Base-by-base conservation (phyloP, 2,888 invertebrate species). In the Diadegma fenestrale region DNA sequence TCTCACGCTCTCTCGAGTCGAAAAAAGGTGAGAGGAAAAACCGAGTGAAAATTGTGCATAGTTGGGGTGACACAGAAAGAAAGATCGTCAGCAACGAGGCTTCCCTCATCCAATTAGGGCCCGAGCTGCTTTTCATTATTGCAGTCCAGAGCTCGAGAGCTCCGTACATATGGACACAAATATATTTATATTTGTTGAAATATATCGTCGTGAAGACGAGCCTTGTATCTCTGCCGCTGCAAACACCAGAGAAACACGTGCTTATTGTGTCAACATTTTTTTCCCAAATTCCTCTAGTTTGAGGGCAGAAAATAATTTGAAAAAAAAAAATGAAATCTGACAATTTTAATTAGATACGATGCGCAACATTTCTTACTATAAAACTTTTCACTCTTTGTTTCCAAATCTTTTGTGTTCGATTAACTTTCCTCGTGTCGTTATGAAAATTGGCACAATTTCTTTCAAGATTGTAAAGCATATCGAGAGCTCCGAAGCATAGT, bases 81-180 rank as follows among this genome's bases (percentile, higher is more conserved):
- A 89, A 90, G 89, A 90, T 90, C 88, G 88, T 85, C 87, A 83
- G 85, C 80, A 80, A 86, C 86, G 88, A 82, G 93, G 93, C 92
- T 93, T 93, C 93, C 87, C 86, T 89, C 88, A 93, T 93, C 92
- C 93, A 92, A 93, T 93, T 93, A 93, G 82, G 73, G 71, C 78
- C 80, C 87, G 86, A 89, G 90, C 88, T 91, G 90, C 88, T 91
- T 90, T 88, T 90, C 88, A 88, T 90, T 88, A 88, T 90, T 88
- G 87, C 84, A 80, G 81, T 83, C 48, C 79, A 82, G 64, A 85
- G 61, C 85, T 68, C 66, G 77, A 80, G 76, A 63, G 58, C 72
- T 41, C n/a, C 14, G 43, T 45, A 12, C 30, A 58, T 12, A 63
- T n/a, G n/a, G 30, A 37, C 26, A 83, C 73, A 68, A 19, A 45